Percentiles rank a stretch among this genome's conserved stretches.
phyloP scores from a whole-genome alignment of 2,113 vertebrate species.

The Charadrius vociferus region DNA sequence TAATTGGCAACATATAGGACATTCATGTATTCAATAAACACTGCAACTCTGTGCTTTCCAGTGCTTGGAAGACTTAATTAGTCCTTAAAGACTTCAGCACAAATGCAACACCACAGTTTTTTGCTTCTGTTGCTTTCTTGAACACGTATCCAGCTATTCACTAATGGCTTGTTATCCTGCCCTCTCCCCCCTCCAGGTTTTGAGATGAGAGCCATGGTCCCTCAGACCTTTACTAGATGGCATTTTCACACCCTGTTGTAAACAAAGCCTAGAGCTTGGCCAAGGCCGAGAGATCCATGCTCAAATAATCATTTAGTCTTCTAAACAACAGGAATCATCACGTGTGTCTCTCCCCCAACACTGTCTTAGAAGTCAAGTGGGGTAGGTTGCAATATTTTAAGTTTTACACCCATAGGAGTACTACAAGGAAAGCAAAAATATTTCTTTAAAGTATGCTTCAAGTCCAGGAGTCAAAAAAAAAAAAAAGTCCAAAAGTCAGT shows the following conservation, averaged over 20 bases:
- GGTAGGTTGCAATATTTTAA: not conserved
- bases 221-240: not conserved
- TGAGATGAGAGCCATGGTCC: not conserved
- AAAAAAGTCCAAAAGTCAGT: not conserved
- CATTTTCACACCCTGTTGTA: not conserved
- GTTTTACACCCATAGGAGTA: not conserved
- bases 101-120: not conserved
- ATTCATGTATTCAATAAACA: not conserved
- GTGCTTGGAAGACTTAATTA: not conserved
- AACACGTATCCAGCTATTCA: not conserved
- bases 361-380: not conserved
- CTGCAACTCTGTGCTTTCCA: not conserved
- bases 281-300: not conserved
- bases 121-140: not conserved
- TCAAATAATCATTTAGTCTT: not conserved
- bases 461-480: not conserved
- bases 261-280: not conserved
- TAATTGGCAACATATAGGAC: rapidly evolving
- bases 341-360: rapidly evolving
- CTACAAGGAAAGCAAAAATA: not conserved
- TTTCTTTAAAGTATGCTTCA: not conserved
- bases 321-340: not conserved
- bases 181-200: rapidly evolving
- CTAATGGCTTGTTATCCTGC: not conserved
- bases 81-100: not conserved